A percentile compares a stretch with the other conserved stretches of the same genome.
phyloP scores from a whole-genome alignment of 2,888 invertebrate genomes.

The Zaprionus lineosus region DNA sequence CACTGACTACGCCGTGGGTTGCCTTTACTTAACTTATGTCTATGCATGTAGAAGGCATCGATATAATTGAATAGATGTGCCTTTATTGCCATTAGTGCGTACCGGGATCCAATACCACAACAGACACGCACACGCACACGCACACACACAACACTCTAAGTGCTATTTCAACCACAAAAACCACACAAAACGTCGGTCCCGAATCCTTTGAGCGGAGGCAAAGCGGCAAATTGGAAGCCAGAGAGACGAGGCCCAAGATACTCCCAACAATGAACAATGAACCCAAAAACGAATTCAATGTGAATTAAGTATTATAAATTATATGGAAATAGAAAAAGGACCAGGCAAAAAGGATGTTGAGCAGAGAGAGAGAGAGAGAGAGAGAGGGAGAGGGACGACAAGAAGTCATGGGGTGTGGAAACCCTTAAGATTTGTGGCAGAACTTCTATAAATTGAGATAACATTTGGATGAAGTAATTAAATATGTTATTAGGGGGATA shows the following conservation, averaged over 20 bases:
- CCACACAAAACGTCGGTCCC: constrained; percentile 50
- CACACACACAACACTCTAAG: constrained; percentile 33
- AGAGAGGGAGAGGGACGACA: too few species aligned
- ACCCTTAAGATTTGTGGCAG: too few species aligned
- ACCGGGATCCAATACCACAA: constrained; percentile 18
- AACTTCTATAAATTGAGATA: too few species aligned
- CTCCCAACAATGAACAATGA: constrained; percentile 19
- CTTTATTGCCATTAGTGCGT: constrained; percentile 70
- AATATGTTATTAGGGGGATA: too few species aligned
- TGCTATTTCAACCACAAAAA: constrained; percentile 65
- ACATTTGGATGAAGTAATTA: too few species aligned
- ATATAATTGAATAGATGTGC: constrained; percentile 73
- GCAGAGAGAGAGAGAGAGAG: too few species aligned
- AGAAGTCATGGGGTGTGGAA: too few species aligned
- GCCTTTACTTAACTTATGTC: too few species aligned
- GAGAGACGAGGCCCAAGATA: constrained; percentile 17
- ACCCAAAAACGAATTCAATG: constrained; percentile 44
- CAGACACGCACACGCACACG: constrained; percentile 19
- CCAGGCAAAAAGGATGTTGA: constrained; percentile 1
- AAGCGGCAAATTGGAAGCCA: constrained; percentile 17
- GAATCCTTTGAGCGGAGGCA: constrained; percentile 13
- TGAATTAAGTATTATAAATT: constrained; percentile 60
- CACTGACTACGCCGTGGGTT: too few species aligned
- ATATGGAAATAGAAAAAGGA: constrained; percentile 28
- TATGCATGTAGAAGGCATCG: too few species aligned